Evolutionary conservation across 2,797 vertebrate genomes (phyloP), one percentile per base, ranked within the genome.

Genomic region (Echeneis naucrates): DNA sequence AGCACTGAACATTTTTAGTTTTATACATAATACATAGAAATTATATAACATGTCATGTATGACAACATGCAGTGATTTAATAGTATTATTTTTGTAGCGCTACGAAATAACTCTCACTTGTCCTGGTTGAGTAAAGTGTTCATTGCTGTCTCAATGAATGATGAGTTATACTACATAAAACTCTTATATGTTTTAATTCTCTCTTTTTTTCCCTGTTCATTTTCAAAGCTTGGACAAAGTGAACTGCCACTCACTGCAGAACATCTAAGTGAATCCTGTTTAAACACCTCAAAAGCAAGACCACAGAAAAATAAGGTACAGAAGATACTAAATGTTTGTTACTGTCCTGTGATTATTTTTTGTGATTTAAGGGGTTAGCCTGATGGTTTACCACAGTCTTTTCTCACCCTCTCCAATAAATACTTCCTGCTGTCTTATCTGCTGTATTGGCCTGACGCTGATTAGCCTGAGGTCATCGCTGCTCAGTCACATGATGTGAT

Each of bases 251-350:
- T 79, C 64, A 75, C 71, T 57, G 38, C 30, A 42, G 80, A 88
- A 24, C 45, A 26, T 33, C 53, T 16, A 12, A 79, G 58, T 26
- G 81, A 78, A 30, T 55, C 54, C 38, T 74, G 54, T 47, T 21
- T 37, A 0, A 59, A 81, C 9, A 30, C 38, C n/a, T 45, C 74
- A 24, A 71, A 80, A 24, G 17, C 69, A 1, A 79, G 71, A 19
- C 67, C 56, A 8, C 87, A 87, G 72, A 93, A 88, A 83, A 88
- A 82, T 55, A 93, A 94, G 93, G 94, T 95, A 90, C n/a, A 37
- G 42, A 5, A 72, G 57, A 52, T 3, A 3, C 48, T 1, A 8
- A 6, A 30, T 30, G 1, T 32, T 42, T 61, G 0, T 38, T 59
- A 4, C 8, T 19, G 14, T 72, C 6, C 53, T 57, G 19, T 69